Percentiles rank a stretch among this genome's conserved stretches.
phyloP scores from a whole-genome alignment of 1,140 invertebrate species.

The Patella vulgata region DNA sequence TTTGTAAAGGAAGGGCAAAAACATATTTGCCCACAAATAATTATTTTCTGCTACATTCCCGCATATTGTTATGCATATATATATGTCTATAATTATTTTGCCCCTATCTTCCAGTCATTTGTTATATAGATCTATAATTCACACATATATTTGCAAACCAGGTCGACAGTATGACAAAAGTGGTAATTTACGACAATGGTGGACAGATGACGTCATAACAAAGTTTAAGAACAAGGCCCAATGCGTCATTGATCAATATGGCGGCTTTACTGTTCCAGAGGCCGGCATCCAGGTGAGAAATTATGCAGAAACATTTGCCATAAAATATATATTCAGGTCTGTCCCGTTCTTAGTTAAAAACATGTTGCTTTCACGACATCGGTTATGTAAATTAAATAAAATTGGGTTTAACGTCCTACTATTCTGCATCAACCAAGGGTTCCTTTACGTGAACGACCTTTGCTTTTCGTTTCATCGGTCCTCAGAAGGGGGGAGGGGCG shows the following conservation, averaged over 20 bases:
- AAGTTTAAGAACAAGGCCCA: slow-evolving; percentile 34
- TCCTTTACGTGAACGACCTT: too few relatives aligned
- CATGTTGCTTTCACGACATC: neutral
- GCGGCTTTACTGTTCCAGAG: slow-evolving; percentile 23
- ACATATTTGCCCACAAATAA: neutral
- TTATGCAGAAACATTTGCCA: neutral
- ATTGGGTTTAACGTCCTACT: too few relatives aligned
- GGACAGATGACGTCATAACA: slow-evolving; percentile 28
- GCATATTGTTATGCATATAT: neutral
- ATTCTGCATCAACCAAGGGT: too few relatives aligned
- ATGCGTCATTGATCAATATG: slow-evolving; percentile 38
- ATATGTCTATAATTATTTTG: neutral
- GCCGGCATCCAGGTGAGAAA: slow-evolving; percentile 19
- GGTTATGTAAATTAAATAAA: too few relatives aligned
- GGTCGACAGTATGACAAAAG: slow-evolving; percentile 36
- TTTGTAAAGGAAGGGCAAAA: neutral
- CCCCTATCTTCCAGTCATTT: neutral
- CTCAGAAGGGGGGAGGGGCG: too few relatives aligned
- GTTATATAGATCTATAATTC: too few relatives aligned
- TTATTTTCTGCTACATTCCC: neutral
- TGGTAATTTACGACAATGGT: slow-evolving; percentile 40
- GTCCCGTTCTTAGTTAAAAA: neutral
- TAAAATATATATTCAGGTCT: neutral
- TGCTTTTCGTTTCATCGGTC: too few relatives aligned
- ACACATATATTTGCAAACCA: too few relatives aligned